These are phyloP conservation scores for Aphelocoma californica DNA, from an alignment of 2,797 vertebrate species.

Conservation along the genomic window DNA sequence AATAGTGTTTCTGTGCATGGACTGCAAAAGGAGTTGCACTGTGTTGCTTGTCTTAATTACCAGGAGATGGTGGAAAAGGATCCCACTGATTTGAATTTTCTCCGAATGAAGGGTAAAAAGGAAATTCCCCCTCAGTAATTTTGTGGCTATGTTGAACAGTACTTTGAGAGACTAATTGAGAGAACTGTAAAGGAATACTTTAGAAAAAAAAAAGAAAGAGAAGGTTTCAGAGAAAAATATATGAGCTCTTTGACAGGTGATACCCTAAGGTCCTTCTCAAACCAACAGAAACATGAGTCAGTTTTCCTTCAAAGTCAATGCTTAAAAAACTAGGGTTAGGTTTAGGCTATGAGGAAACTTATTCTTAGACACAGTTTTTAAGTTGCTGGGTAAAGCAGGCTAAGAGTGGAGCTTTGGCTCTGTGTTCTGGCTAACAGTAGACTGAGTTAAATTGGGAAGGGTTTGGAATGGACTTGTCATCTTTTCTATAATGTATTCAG, in stretches of 20 bases:
- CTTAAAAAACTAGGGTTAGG: neutral
- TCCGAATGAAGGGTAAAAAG: neutral
- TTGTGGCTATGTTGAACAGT: neutral
- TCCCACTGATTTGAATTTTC: neutral
- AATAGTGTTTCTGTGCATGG: neutral
- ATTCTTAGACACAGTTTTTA: neutral
- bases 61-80: neutral
- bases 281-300: neutral
- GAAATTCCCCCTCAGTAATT: neutral
- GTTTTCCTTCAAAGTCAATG: neutral
- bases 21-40: neutral
- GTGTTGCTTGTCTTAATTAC: neutral
- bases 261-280: neutral
- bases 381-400: neutral
- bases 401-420: neutral
- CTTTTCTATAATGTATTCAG: neutral
- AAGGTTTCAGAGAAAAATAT: neutral
- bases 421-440: neutral
- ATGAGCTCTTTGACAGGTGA: neutral
- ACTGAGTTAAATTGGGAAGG: neutral
- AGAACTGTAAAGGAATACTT: neutral
- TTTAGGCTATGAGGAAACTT: neutral
- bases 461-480: neutral
- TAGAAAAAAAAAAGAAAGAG: neutral
- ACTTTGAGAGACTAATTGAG: neutral